Percentiles rank a stretch among this genome's conserved stretches.
These are phyloP conservation scores for Ypsolopha scabrella DNA, from an alignment of 2,888 invertebrate genomes.

Conservation along the genomic window DNA sequence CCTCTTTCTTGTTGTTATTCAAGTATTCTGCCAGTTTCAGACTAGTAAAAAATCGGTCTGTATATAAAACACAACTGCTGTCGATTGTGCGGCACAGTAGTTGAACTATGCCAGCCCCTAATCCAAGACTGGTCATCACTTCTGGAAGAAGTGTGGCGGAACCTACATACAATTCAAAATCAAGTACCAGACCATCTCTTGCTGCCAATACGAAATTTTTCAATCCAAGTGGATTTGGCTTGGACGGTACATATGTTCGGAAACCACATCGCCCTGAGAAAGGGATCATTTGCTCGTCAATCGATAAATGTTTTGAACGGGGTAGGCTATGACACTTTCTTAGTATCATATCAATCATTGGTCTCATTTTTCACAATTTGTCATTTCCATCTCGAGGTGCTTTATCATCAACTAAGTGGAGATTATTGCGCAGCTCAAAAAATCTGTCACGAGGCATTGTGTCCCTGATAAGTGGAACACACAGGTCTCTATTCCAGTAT, in stretches of 20 bases:
- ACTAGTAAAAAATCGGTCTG: no score
- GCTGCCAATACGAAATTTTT: constrained; percentile 15
- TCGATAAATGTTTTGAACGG: constrained; percentile 9
- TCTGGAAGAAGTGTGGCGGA: background rate
- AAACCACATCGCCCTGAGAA: constrained; percentile 17
- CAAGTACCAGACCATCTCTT: constrained; percentile 17
- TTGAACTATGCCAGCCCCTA: background rate
- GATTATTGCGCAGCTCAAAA: constrained; percentile 3
- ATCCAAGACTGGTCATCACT: background rate
- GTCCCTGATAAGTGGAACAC: background rate
- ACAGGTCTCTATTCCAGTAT: constrained; percentile 9
- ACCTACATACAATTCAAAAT: constrained; percentile 7
- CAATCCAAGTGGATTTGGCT: constrained; percentile 3
- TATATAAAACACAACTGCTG: no score
- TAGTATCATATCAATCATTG: background rate
- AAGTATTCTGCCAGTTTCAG: no score
- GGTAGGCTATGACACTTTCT: background rate
- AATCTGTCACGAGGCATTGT: constrained; percentile 8
- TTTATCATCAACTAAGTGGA: background rate
- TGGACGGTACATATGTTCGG: constrained; percentile 1
- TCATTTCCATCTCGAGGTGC: background rate
- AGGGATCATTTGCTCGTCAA: constrained; percentile 22
- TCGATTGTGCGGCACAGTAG: no score
- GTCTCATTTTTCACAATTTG: background rate
- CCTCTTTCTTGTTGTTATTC: background rate